Conservation (phyloP, 1,140 invertebrate species). For the Solen grandis region DNA sequence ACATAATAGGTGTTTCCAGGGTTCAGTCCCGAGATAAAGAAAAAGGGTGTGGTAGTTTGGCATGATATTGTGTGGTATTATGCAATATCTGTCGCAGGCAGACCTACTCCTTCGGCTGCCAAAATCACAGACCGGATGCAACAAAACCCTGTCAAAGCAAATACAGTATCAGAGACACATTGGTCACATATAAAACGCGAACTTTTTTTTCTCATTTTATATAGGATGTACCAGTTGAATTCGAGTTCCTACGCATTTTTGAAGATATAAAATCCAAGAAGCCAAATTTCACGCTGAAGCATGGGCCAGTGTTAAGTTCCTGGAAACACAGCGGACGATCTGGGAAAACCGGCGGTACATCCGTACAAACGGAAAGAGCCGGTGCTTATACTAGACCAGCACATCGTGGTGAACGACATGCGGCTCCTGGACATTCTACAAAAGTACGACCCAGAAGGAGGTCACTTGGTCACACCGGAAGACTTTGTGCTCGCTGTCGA, state of each 20-base stretch:
- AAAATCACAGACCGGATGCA: no score
- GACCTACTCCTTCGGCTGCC: no score
- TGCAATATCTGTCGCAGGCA: no score
- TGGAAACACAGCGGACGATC: constrained; percentile 77
- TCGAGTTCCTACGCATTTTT: constrained; percentile 76
- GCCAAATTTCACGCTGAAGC: constrained; percentile 69
- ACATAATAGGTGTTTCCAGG: no score
- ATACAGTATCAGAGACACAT: no score
- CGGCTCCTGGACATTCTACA: constrained; percentile 75
- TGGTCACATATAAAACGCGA: no score
- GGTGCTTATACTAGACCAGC: constrained; percentile 75
- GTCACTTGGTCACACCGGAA: constrained; percentile 69
- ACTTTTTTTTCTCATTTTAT: no score
- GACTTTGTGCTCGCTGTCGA: constrained; percentile 76
- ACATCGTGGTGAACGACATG: constrained; percentile 78
- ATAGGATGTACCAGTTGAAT: constrained; percentile 79
- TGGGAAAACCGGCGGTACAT: constrained; percentile 76
- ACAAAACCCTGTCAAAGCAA: no score
- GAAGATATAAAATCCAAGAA: constrained; percentile 76
- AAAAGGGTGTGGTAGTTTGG: no score
- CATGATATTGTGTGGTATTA: no score
- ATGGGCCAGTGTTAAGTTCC: constrained; percentile 76
- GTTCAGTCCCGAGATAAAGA: no score
- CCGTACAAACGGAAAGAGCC: constrained; percentile 70
- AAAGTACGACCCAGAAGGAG: constrained; percentile 71